Evolutionary conservation across 2,888 invertebrate genomes (phyloP).

Genomic region (Lycaena phlaeas): DNA sequence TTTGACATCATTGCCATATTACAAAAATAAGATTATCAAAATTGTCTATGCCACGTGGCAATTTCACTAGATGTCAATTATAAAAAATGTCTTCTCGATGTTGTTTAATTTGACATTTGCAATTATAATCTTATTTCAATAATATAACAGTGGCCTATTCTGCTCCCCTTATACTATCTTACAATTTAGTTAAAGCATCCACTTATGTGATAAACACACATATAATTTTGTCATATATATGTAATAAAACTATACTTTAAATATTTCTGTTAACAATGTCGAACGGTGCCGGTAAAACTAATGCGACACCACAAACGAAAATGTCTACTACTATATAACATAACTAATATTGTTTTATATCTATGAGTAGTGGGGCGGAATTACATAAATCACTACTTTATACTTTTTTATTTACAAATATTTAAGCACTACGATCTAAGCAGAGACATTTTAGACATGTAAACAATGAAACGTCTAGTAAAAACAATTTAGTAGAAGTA

Average conservation of each 20-base stretch:
- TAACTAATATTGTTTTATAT: conserved; percentile 26
- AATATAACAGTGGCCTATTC: conserved; percentile 12
- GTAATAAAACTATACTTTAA: conserved; percentile 15
- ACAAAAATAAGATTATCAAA: not conserved
- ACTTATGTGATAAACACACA: conserved; percentile 50
- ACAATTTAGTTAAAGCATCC: conserved; percentile 67
- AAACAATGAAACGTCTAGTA: not conserved
- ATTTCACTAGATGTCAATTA: not conserved
- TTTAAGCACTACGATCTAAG: conserved; percentile 44
- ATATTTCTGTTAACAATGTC: conserved; percentile 11
- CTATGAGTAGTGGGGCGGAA: conserved; percentile 41
- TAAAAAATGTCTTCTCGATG: not conserved
- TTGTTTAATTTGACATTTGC: not conserved
- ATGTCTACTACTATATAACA: conserved; percentile 30
- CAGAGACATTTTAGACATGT: not conserved
- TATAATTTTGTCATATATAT: conserved; percentile 22
- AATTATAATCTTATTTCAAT: not conserved
- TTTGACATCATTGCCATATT: conserved; percentile 12
- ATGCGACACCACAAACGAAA: not conserved
- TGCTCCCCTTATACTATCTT: conserved; percentile 51
- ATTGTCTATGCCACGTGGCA: not conserved
- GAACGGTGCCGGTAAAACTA: conserved; percentile 3
- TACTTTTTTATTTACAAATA: conserved; percentile 57
- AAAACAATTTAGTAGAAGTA: not conserved
- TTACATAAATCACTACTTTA: conserved; percentile 54